Evolutionary conservation across 2,888 invertebrate species (phyloP).

Genomic region (Oasisia sp.): DNA sequence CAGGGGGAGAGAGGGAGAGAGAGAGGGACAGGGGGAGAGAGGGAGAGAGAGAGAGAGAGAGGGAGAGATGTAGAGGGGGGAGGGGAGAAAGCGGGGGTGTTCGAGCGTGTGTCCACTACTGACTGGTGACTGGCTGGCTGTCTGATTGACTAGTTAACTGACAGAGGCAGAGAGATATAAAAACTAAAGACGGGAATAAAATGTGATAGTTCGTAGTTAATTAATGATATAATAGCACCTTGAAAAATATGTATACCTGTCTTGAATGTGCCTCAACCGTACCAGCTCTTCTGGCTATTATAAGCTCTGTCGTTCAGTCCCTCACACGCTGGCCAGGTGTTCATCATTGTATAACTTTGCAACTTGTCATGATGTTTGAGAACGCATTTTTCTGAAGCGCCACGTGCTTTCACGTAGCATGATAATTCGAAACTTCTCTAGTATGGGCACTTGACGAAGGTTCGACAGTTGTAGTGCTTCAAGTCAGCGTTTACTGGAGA

Average conservation of each 20-base stretch:
- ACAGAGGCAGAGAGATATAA: too few relatives aligned
- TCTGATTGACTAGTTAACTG: too few relatives aligned
- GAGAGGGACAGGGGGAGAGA: too few relatives aligned
- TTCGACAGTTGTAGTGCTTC: background rate
- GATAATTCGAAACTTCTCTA: background rate
- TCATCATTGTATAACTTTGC: background rate
- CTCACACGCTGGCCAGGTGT: too few relatives aligned
- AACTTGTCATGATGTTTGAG: background rate
- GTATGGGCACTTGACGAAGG: background rate
- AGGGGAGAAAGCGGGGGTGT: too few relatives aligned
- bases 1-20: too few relatives aligned
- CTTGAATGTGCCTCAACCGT: background rate
- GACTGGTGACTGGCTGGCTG: too few relatives aligned
- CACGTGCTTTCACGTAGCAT: background rate
- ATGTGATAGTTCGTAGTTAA: background rate
- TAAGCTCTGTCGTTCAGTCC: background rate
- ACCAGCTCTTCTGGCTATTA: too few relatives aligned
- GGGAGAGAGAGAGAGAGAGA: too few relatives aligned
- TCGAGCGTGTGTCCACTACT: too few relatives aligned
- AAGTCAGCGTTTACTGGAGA: background rate
- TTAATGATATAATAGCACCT: background rate
- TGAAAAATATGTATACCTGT: background rate
- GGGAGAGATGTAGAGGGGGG: too few relatives aligned
- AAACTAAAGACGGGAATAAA: too few relatives aligned
- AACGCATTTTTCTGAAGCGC: background rate